phyloP scores from a whole-genome alignment of 1,140 invertebrate genomes.

The Philotrypesis tridentata region DNA sequence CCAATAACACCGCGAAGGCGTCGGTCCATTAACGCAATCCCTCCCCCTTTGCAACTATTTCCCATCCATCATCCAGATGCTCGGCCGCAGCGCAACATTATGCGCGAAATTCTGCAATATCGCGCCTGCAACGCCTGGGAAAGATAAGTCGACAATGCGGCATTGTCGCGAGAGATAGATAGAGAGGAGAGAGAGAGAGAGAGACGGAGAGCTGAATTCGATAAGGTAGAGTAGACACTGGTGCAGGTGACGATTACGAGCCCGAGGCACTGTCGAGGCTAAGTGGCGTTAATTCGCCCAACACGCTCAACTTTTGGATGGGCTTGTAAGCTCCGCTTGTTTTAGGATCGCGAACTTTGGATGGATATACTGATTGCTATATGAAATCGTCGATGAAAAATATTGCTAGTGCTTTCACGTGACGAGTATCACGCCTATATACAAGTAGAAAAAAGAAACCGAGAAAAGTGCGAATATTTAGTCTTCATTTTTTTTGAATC shows the following conservation, averaged over 20 bases:
- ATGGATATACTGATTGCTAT: too few species aligned
- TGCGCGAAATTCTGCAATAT: neutral
- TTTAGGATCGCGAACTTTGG: neutral
- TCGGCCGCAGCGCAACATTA: neutral
- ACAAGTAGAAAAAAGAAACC: neutral
- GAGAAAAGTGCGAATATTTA: too few species aligned
- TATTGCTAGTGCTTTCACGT: neutral
- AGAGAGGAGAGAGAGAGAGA: too few species aligned
- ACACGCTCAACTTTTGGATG: neutral
- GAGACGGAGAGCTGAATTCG: neutral
- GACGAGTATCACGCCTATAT: too few species aligned
- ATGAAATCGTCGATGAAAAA: neutral
- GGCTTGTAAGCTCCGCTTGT: neutral
- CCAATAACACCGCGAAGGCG: neutral
- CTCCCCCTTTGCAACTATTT: neutral
- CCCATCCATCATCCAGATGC: conserved; percentile 12
- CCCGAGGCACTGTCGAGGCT: neutral
- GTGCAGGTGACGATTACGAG: neutral
- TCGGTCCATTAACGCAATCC: conserved; percentile 2
- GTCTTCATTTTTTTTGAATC: too few species aligned
- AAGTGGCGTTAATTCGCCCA: neutral
- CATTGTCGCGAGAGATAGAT: neutral
- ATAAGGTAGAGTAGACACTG: neutral
- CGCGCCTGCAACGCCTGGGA: neutral
- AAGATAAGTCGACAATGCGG: neutral